A percentile compares a stretch with the other conserved stretches of the same genome.
phyloP scores from a whole-genome alignment of 2,888 invertebrate genomes.

The Nemurella pictetii region DNA sequence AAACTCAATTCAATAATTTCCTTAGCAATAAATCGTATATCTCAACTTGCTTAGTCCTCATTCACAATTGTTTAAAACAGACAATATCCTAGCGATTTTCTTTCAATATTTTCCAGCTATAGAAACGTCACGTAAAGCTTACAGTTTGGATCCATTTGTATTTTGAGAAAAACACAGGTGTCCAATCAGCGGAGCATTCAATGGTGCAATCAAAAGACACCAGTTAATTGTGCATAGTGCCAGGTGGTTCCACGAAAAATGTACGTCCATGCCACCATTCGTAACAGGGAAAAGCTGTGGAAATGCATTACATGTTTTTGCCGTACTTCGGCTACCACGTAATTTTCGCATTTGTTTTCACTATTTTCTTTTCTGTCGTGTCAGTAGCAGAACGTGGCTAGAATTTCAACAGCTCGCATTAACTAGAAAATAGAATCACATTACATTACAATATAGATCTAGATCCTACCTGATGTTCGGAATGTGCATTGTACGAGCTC shows the following conservation, averaged over 20 bases:
- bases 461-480: background rate
- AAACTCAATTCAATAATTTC: too few relatives aligned
- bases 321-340: background rate
- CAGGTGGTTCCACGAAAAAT: too few relatives aligned
- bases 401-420: background rate
- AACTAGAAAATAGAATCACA: conserved; percentile 6
- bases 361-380: conserved; percentile 4
- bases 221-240: background rate
- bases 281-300: background rate
- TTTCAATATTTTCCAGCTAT: too few relatives aligned
- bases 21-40: too few relatives aligned
- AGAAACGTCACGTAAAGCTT: too few relatives aligned
- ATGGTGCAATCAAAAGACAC: too few relatives aligned
- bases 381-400: conserved; percentile 3
- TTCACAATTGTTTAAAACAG: too few relatives aligned
- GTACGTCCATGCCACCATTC: background rate
- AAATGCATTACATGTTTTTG: background rate
- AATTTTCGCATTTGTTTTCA: conserved; percentile 19
- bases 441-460: conserved; percentile 3
- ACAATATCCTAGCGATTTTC: too few relatives aligned
- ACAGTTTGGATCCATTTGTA: too few relatives aligned
- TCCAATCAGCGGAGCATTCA: too few relatives aligned
- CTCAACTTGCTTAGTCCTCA: too few relatives aligned
- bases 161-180: too few relatives aligned
- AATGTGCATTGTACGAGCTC: background rate